Evolutionary conservation across 2,888 invertebrate species (phyloP).

Genomic region (Ceramica pisi): DNA sequence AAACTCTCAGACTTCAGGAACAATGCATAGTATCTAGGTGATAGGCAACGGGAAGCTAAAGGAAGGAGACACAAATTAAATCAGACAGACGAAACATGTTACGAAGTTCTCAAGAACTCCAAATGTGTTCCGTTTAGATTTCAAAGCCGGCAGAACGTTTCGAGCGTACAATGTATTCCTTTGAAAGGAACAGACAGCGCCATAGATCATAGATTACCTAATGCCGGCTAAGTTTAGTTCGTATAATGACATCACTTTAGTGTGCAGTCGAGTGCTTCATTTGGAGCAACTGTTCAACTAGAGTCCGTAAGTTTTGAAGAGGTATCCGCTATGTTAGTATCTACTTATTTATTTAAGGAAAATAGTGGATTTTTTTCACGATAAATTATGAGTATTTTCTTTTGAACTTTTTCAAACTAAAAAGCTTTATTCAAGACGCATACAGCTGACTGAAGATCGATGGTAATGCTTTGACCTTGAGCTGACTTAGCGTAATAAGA

Average conservation of each 20-base stretch:
- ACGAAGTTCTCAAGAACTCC: not conserved
- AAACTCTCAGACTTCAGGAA: not conserved
- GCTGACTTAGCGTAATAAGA: too few species aligned
- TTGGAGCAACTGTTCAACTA: not conserved
- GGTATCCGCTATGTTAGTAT: not conserved
- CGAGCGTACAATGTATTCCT: conserved; percentile 17
- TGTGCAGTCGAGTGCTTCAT: conserved; percentile 1
- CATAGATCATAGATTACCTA: conserved; percentile 26
- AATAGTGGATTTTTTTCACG: too few species aligned
- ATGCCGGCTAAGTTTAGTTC: not conserved
- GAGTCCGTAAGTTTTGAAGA: not conserved
- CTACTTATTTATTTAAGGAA: not conserved
- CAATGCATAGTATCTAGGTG: too few species aligned
- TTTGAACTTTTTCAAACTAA: not conserved
- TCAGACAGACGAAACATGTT: not conserved
- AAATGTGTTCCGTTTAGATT: conserved; percentile 5
- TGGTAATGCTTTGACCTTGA: too few species aligned
- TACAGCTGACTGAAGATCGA: too few species aligned
- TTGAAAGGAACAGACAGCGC: conserved; percentile 7
- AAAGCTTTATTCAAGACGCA: not conserved
- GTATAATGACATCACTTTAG: conserved; percentile 32
- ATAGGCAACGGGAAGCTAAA: not conserved
- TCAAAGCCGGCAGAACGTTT: not conserved
- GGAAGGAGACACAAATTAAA: not conserved
- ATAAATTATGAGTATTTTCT: not conserved